A percentile compares a stretch with the other conserved stretches of the same genome.
Conservation (phyloP, 2,888 invertebrate species). For the Sinhomidia bicolor region DNA sequence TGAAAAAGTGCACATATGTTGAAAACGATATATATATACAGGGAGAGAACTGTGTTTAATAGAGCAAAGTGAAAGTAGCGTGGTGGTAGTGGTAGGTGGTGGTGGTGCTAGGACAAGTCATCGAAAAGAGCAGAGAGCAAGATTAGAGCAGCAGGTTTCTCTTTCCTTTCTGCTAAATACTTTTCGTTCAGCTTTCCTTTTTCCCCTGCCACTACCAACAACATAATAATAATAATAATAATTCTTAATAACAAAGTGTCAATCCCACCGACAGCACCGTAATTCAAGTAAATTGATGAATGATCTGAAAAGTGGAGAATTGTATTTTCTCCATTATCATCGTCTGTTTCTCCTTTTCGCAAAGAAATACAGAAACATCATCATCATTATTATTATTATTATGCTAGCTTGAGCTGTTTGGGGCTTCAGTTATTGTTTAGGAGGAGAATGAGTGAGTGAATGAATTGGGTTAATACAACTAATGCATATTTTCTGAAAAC, state of each 20-base stretch:
- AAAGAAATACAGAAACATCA: not conserved
- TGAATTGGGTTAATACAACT: conserved; percentile 51
- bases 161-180: conserved; percentile 27
- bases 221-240: conserved; percentile 24
- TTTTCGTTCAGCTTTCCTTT: not conserved
- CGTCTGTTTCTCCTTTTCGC: not conserved
- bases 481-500: conserved; percentile 26
- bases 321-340: conserved; percentile 28
- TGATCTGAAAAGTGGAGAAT: conserved; percentile 64
- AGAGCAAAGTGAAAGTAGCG: not conserved
- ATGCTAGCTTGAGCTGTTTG: too few relatives aligned
- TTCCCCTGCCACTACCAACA: not conserved
- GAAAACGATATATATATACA: conserved; percentile 8
- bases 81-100: too few relatives aligned
- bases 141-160: conserved; percentile 62
- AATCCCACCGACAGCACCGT: conserved; percentile 81
- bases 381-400: too few relatives aligned
- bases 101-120: not conserved
- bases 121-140: conserved; percentile 16
- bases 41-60: conserved; percentile 14
- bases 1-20: not conserved
- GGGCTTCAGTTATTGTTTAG: too few relatives aligned
- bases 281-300: conserved; percentile 70
- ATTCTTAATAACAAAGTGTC: conserved; percentile 79
- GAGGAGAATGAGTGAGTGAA: not conserved